Conservation (phyloP, 2,797 vertebrate genomes). For the Paguma larvata region DNA sequence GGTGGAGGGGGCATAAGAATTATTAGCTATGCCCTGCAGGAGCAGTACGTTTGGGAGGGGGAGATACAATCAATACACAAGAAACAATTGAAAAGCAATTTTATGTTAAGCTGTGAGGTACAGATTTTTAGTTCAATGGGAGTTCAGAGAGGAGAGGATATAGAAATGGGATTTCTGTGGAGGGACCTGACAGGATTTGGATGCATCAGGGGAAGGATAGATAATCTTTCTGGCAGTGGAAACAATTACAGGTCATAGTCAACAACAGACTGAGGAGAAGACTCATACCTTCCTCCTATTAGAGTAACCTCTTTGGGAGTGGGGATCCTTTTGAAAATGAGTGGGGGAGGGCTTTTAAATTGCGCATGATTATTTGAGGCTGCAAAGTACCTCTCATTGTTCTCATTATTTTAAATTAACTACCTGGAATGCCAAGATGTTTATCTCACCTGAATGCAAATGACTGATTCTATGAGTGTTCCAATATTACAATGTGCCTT, state of each 20-base stretch:
- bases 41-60: not conserved
- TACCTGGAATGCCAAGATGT: slow-evolving; percentile 14
- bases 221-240: slow-evolving; percentile 15
- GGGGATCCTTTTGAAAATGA: slow-evolving; percentile 23
- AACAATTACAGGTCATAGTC: slow-evolving; percentile 14
- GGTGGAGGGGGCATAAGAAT: not conserved
- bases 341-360: not conserved
- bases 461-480: not conserved
- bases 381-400: slow-evolving; percentile 37
- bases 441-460: slow-evolving; percentile 56
- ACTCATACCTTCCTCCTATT: not conserved
- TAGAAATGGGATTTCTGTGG: not conserved
- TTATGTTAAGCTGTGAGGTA: slow-evolving; percentile 43
- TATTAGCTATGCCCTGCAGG: slow-evolving; percentile 51
- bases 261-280: slow-evolving; percentile 16
- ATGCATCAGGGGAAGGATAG: not conserved
- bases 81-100: slow-evolving; percentile 69
- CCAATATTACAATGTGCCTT: slow-evolving; percentile 59
- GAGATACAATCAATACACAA: slow-evolving; percentile 12
- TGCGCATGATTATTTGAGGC: slow-evolving; percentile 23
- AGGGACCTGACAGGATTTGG: slow-evolving; percentile 23
- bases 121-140: not conserved
- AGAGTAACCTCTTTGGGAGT: slow-evolving; percentile 42
- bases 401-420: slow-evolving; percentile 67
- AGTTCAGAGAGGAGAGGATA: not conserved